Evolutionary conservation across 2,113 vertebrate genomes (phyloP).

Genomic region (Pachycephala philippinensis): DNA sequence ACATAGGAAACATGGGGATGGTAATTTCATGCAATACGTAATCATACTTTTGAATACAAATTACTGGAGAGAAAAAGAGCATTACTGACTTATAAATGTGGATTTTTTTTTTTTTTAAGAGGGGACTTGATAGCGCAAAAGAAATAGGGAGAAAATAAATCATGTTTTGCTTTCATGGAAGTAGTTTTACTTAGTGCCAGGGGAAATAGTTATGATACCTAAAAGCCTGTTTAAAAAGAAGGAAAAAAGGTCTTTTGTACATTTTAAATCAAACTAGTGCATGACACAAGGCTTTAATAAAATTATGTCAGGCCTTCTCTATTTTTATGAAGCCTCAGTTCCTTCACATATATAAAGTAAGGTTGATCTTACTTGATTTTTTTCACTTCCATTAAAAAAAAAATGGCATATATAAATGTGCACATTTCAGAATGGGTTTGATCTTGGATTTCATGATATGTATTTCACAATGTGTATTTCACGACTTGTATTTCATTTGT

Average conservation of each 20-base stretch:
- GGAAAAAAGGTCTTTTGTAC: neutral
- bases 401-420: neutral
- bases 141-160: neutral
- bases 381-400: neutral
- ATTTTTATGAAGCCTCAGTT: neutral
- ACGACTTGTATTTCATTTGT: neutral
- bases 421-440: neutral
- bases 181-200: neutral
- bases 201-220: neutral
- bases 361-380: neutral
- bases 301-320: neutral
- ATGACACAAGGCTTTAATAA: neutral
- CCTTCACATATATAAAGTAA: neutral
- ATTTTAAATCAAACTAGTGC: neutral
- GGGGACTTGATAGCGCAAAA: neutral
- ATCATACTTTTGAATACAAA: neutral
- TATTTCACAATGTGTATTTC: neutral
- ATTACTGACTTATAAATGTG: neutral
- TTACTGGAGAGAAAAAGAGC: neutral
- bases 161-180: neutral
- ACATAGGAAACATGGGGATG: neutral
- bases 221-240: neutral
- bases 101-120: neutral
- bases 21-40: neutral
- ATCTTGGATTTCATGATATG: neutral